Base-by-base conservation (phyloP, 1,140 invertebrate species). In the Medauroidea extradentata region DNA sequence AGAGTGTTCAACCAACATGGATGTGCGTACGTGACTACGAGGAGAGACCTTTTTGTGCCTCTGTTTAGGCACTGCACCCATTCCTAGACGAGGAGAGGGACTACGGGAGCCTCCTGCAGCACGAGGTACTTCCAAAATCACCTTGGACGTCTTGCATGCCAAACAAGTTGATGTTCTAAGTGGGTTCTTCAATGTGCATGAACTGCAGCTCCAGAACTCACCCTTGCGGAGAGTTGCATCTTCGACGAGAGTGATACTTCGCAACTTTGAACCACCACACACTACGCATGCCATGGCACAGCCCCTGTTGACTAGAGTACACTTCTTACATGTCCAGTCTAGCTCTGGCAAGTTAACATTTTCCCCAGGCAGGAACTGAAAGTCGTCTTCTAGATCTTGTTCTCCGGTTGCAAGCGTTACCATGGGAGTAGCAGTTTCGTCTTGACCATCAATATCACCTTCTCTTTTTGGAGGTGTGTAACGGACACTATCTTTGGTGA, bases 241-340 rank as follows among this genome's bases (percentile, higher is more conserved):
- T 59, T 85, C 81, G 5, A 81, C 72, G 55, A 81, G 74, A 24
- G 79, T 80, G 27, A 89, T 78, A 61, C 85, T 87, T 57, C 83
- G 81, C 3, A 89, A 75, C 66, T 89, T 86, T 0, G 89, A 90
- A 14, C 88, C 90, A 21, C 90, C 89, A 74, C 92, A 94, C 0
- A 88, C 90, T 7, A 87, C 85, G 69, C 93, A 94, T 0, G 84
- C 85, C 52, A 83, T 78, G 7, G 83, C 81, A 19, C 78, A 75
- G 1, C 79, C 79, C 19, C 83, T 81, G 75, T 94, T 94, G 2
- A 93, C 80, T 44, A 94, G 77, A 1, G 92, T 94, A 71, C 92
- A 94, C 67, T 92, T 92, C 62, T 85, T 85, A 71, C 93, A 94
- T 4, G 88, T 87, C 92, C 93, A 95, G 16, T 83, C 81, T 41